phyloP scores from a whole-genome alignment of 2,888 invertebrate species.

The Thelaira solivaga region DNA sequence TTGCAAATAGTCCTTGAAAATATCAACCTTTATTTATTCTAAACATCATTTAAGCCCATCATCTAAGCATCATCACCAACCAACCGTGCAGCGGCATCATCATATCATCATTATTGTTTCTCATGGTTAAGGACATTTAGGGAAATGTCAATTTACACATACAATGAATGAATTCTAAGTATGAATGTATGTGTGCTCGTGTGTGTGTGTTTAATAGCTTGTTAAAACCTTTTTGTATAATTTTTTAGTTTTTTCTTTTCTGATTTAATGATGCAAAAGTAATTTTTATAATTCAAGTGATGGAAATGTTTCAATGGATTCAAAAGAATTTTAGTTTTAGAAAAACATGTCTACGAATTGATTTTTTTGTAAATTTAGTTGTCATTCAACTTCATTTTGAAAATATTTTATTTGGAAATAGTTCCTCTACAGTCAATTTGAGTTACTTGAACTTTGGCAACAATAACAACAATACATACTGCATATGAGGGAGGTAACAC shows the following conservation, averaged over 20 bases:
- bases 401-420: no score
- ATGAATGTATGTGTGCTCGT: neutral
- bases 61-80: neutral
- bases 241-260: neutral
- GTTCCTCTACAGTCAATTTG: no score
- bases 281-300: constrained; percentile 2
- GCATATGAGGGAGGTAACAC: no score
- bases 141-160: constrained; percentile 52
- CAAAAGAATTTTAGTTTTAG: neutral
- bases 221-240: neutral
- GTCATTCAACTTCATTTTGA: no score
- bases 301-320: neutral
- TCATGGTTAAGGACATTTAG: constrained; percentile 44
- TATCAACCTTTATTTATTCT: constrained; percentile 9
- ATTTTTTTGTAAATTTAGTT: no score
- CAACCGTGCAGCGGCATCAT: no score
- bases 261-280: neutral
- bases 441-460: no score
- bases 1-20: constrained; percentile 40
- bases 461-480: no score
- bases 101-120: neutral
- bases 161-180: neutral
- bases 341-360: no score
- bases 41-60: constrained; percentile 22
- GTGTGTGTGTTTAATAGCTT: neutral